Base-by-base conservation (phyloP, 2,797 vertebrate species). In the Megaceryle alcyon region DNA sequence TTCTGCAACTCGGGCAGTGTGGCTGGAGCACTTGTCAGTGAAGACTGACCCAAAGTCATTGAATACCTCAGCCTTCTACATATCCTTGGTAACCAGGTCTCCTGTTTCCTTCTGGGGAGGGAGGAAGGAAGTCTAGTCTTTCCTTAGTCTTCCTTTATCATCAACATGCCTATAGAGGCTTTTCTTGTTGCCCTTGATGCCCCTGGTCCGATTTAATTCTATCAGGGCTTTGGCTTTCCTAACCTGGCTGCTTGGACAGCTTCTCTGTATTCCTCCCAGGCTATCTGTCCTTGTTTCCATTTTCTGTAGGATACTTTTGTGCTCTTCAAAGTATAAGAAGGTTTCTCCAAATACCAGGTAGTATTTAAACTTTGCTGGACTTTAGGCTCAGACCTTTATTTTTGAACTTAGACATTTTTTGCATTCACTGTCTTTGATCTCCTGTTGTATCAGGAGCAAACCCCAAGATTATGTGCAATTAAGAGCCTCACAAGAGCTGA, bases 391-490 rank as follows among this genome's bases (percentile, higher is more conserved):
- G 33, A 63, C 6, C 10, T 51, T 25, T 59, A 56, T 59, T 68
- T 12, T 16, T 43, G 20, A 61, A 25, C 14, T 75, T 66, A 5
- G 1, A 14, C 0, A 11, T 72, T 66, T 75, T 68, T 86, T 75
- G 1, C 6, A 3, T 9, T 77, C 31, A 39, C 8, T 5, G 10
- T 22, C 39, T 84, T 61, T 56, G 9, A 15, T 78, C 3, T 77
- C 12, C 39, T 26, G 6, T 57, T 86, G 15, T 19, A n/a, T 35
- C 20, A 68, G 60, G 4, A 88, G 22, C 44, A 93, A 66, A 85
- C 0, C 12, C 29, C 21, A 53, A 66, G 65, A 14, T 41, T 20
- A 19, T 3, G 8, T 0, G 2, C 23, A 35, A 28, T 53, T 57
- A 63, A 85, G 49, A 73, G 41, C 29, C 15, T 79, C 5, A 7